phyloP scores from a whole-genome alignment of 2,888 invertebrate genomes.

The Agrilus mali region DNA sequence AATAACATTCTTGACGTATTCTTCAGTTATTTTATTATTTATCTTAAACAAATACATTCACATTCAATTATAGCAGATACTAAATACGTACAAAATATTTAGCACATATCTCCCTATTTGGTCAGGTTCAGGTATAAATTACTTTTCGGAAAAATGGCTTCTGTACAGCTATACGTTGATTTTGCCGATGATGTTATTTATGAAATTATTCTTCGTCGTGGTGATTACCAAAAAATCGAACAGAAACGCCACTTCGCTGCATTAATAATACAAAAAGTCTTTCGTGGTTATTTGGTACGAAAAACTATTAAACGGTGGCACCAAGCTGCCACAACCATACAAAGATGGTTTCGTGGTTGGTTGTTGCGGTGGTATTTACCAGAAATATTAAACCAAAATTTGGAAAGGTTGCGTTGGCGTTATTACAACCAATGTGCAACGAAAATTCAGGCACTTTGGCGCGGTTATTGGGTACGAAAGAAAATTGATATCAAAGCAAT shows the following conservation, averaged over 20 bases:
- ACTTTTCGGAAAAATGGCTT: constrained; percentile 23
- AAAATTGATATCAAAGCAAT: too few species aligned
- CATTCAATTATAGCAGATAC: too few species aligned
- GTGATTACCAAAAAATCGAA: constrained; percentile 11
- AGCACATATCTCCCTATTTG: too few species aligned
- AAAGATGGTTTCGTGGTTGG: constrained; percentile 27
- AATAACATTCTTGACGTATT: too few species aligned
- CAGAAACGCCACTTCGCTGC: constrained; percentile 23
- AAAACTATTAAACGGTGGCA: constrained; percentile 19
- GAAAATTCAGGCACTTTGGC: constrained; percentile 28
- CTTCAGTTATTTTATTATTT: too few species aligned
- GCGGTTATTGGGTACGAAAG: constrained; percentile 22
- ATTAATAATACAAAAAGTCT: constrained; percentile 25
- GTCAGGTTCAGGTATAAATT: neutral
- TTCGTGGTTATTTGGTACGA: constrained; percentile 22
- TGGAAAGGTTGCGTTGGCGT: constrained; percentile 5
- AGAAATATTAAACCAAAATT: constrained; percentile 11
- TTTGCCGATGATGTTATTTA: constrained; percentile 12
- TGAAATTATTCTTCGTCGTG: constrained; percentile 2
- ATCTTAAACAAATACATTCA: too few species aligned
- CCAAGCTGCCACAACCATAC: constrained; percentile 22
- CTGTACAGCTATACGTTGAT: constrained; percentile 24
- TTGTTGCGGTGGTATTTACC: constrained; percentile 18
- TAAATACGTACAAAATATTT: too few species aligned
- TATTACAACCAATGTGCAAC: constrained; percentile 23